A percentile compares a stretch with the other conserved stretches of the same genome.
Evolutionary conservation across 2,113 vertebrate genomes (phyloP).

Genomic region (Oenanthe oenanthe): DNA sequence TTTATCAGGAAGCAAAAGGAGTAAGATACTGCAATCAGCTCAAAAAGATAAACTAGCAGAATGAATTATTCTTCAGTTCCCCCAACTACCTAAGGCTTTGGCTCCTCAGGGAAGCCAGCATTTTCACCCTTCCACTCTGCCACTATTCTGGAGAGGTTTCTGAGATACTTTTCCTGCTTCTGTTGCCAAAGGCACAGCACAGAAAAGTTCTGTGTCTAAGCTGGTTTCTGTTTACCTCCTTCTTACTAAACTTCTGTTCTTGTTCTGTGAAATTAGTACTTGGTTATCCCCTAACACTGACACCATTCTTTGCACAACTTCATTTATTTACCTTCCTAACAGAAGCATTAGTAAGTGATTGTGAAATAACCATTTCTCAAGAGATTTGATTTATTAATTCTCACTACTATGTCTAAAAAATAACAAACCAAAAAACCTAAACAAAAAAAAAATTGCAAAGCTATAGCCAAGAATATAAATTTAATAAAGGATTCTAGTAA

Average conservation of each 20-base stretch:
- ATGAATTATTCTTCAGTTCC: neutral
- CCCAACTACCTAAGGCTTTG: neutral
- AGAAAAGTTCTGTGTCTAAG: neutral
- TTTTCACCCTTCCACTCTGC: neutral
- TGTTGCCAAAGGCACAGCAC: neutral
- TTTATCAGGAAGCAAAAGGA: neutral
- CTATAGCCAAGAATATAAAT: neutral
- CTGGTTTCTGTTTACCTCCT: neutral
- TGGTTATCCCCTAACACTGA: neutral
- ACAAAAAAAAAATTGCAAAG: neutral
- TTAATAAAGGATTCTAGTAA: neutral
- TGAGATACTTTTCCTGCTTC: neutral
- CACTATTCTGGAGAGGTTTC: neutral
- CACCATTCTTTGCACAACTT: neutral
- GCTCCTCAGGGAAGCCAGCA: neutral
- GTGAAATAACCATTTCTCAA: neutral
- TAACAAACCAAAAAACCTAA: neutral
- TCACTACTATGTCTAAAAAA: neutral
- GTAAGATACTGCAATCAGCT: neutral
- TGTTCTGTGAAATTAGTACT: neutral
- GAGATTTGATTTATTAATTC: neutral
- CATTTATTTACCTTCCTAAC: neutral
- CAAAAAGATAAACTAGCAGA: neutral
- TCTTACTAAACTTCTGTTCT: neutral
- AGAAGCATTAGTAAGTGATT: neutral